Base-by-base conservation (phyloP, 2,113 vertebrate species). In the Aix galericulata region DNA sequence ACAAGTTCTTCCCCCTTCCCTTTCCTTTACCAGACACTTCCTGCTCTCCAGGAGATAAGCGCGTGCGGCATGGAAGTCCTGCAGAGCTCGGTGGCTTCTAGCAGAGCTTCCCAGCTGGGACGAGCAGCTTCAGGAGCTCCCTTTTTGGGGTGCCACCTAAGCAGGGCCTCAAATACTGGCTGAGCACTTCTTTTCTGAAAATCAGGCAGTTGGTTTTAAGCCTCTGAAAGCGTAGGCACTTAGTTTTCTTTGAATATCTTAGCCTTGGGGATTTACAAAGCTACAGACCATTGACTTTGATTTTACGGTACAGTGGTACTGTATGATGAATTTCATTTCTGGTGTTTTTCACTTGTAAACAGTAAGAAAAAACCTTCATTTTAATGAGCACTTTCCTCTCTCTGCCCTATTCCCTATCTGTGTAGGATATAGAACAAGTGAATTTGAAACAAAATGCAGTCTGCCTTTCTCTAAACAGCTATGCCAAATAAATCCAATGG, bases 361-460 rank as follows among this genome's bases (percentile, higher is more conserved):
- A 73, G 67, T 52, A 68, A 74, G 60, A 69, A 75, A 79, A 85
- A 36, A 21, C 42, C 18, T 31, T 79, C 1, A 9, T 90, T 75
- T 85, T 85, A 82, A 48, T 64, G 25, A 79, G 31, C 29, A 8
- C n/a, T 91, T 85, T 73, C 4, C 31, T 94, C 7, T 84, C 11
- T n/a, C 82, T 64, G 18, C 40, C 26, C n/a, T 31, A 16, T 8
- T 82, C 25, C 18, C 21, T 72, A 7, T 82, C 42, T 48, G 32
- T 32, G 27, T 67, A 56, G 0, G 5, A 11, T 17, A 26, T 0
- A 67, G 29, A 2, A 2, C n/a, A 60, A 32, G 18, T 23, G 8
- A 42, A 22, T 76, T 40, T 32, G 53, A 88, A 80, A 53, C 22
- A 64, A 36, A 82, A 85, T 25, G 6, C 25, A 50, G 16, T 44